A percentile compares a stretch with the other conserved stretches of the same genome.
Conservation (phyloP, 2,113 vertebrate species). For the Mirza zaza region DNA sequence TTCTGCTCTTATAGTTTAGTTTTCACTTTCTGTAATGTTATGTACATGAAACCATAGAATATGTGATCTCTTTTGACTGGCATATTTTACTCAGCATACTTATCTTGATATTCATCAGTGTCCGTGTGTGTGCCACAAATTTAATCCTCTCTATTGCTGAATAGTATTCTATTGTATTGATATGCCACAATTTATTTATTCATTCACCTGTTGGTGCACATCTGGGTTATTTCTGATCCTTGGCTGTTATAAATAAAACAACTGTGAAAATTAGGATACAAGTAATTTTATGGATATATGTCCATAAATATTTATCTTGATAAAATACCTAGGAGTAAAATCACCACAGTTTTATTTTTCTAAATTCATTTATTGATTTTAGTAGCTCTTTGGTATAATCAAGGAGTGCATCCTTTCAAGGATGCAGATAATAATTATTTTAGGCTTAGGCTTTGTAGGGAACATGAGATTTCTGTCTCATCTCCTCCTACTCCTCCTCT, state of each 20-base stretch:
- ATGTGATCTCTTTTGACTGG: not conserved
- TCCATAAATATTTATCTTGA: not conserved
- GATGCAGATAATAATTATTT: not conserved
- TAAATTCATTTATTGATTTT: not conserved
- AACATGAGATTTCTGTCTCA: not conserved
- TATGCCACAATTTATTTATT: not conserved
- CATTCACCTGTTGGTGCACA: not conserved
- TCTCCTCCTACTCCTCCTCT: not conserved
- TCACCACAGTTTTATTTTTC: not conserved
- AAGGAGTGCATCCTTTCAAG: not conserved
- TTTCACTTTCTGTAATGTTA: not conserved
- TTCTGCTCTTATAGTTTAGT: not conserved
- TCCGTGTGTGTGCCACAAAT: not conserved
- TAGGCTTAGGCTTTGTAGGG: not conserved
- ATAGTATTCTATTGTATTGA: not conserved
- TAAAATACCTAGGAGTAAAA: not conserved
- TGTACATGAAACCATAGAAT: not conserved
- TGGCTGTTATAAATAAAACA: not conserved
- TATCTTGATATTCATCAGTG: not conserved
- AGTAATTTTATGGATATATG: not conserved
- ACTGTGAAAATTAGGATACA: not conserved
- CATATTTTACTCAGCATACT: not conserved
- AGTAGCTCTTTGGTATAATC: not conserved
- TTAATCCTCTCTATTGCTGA: not conserved
- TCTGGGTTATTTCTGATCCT: not conserved